Evolutionary conservation across 2,113 vertebrate species (phyloP).

Genomic region (Danionella cerebrum): DNA sequence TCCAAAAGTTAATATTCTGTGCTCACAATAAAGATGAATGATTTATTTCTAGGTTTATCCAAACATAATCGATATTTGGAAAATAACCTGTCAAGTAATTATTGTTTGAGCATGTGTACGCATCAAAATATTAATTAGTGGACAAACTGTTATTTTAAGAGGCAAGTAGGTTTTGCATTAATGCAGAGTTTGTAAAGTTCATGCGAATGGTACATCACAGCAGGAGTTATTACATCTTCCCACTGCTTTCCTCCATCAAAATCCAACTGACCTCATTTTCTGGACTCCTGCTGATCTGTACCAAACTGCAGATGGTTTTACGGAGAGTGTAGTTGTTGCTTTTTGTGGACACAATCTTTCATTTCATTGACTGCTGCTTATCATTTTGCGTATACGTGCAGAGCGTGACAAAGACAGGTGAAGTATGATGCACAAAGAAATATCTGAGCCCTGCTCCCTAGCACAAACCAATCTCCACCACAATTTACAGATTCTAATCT

Average conservation of each 20-base stretch:
- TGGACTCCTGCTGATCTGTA: conserved; percentile 47
- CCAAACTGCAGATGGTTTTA: conserved; percentile 53
- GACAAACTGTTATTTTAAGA: conserved; percentile 3
- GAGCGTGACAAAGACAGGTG: conserved; percentile 20
- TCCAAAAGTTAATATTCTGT: background rate
- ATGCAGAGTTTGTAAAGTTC: conserved; percentile 40
- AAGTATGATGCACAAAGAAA: background rate
- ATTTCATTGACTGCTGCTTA: conserved; percentile 48
- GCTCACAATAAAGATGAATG: background rate
- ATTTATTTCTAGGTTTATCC: background rate
- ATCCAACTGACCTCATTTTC: conserved; percentile 57
- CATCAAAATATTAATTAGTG: background rate
- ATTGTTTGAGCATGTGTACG: background rate
- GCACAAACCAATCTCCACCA: background rate
- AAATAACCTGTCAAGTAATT: too few relatives aligned
- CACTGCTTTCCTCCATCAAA: conserved; percentile 55
- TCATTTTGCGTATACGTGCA: conserved; percentile 25
- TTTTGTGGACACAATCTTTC: conserved; percentile 49
- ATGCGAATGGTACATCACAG: conserved; percentile 45
- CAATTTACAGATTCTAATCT: conserved; percentile 17
- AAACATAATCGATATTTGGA: too few relatives aligned
- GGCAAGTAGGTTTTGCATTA: conserved; percentile 10
- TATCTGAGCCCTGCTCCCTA: too few relatives aligned
- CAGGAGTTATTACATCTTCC: conserved; percentile 48
- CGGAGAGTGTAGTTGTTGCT: conserved; percentile 44